Evolutionary conservation across 2,797 vertebrate species (phyloP).

Genomic region (Rhadinocentrus ornatus): DNA sequence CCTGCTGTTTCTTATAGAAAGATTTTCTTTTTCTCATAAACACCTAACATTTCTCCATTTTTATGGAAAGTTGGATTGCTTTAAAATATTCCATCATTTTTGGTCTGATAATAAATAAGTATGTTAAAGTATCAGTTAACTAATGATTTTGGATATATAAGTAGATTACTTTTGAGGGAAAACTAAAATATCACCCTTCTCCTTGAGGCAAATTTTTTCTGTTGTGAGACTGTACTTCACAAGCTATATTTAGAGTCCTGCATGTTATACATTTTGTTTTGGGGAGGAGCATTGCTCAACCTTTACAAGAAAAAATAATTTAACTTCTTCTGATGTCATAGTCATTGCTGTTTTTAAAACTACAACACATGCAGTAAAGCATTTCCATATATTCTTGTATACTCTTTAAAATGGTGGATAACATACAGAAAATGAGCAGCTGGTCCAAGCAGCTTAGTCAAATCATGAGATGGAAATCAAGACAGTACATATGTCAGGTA

Average conservation of each 20-base stretch:
- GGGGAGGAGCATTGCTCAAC: neutral
- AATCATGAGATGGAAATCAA: neutral
- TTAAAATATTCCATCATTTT: neutral
- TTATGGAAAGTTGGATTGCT: neutral
- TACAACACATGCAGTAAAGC: neutral
- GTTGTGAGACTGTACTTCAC: conserved; percentile 15
- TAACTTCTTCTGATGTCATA: neutral
- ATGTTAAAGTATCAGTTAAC: neutral
- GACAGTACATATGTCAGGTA: neutral
- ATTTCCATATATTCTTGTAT: neutral
- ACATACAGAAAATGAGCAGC: neutral
- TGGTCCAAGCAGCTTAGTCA: neutral
- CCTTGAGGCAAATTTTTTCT: conserved; percentile 19
- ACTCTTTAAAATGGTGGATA: neutral
- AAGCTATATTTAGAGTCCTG: conserved; percentile 7
- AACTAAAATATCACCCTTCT: conserved; percentile 26
- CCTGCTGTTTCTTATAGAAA: neutral
- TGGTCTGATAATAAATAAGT: neutral
- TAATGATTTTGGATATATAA: conserved; percentile 36
- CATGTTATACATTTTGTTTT: conserved; percentile 6
- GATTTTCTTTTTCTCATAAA: neutral
- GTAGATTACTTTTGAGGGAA: conserved; percentile 32
- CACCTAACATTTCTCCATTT: neutral
- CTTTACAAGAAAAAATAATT: neutral
- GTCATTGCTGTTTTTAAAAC: neutral